Percentiles rank a stretch among this genome's conserved stretches.
Evolutionary conservation across 1,140 invertebrate genomes (phyloP).

Genomic region (Amphibalanus amphitrite): DNA sequence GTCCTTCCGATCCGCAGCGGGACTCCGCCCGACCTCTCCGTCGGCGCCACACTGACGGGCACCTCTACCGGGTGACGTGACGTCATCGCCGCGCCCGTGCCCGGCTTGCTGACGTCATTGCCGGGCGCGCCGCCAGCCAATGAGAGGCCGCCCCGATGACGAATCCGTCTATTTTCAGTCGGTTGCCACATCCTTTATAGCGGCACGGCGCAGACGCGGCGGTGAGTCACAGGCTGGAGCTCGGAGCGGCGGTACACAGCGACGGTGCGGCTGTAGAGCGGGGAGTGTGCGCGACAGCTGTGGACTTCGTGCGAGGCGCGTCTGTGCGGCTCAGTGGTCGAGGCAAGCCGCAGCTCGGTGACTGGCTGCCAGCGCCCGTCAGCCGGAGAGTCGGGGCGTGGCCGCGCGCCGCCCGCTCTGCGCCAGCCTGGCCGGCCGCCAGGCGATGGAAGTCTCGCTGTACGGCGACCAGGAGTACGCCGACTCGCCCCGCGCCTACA

Average conservation of each 20-base stretch:
- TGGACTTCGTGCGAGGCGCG: neutral
- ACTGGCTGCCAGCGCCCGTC: too few species aligned
- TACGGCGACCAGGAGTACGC: constrained; percentile 34
- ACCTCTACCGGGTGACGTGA: neutral
- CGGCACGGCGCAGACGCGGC: constrained; percentile 10
- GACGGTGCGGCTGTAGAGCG: constrained; percentile 11
- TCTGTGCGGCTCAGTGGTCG: constrained; percentile 7
- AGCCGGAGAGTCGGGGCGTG: constrained; percentile 7
- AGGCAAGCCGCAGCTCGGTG: neutral
- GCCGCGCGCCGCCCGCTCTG: constrained; percentile 8
- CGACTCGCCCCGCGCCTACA: constrained; percentile 15
- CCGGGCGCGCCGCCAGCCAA: constrained; percentile 26
- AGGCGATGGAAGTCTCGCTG: constrained; percentile 41
- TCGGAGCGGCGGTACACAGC: constrained; percentile 15
- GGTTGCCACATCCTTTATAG: constrained; percentile 25
- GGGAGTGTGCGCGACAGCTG: constrained; percentile 9
- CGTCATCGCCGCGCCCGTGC: neutral
- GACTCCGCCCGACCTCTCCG: too few species aligned
- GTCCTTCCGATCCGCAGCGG: too few species aligned
- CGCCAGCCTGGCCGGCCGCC: constrained; percentile 7
- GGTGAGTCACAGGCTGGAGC: constrained; percentile 16
- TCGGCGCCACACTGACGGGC: neutral
- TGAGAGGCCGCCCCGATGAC: constrained; percentile 25
- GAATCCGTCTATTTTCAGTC: constrained; percentile 30
- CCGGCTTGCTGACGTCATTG: neutral